phyloP scores from a whole-genome alignment of 2,797 vertebrate genomes.

The Lithobates sylvaticus region DNA sequence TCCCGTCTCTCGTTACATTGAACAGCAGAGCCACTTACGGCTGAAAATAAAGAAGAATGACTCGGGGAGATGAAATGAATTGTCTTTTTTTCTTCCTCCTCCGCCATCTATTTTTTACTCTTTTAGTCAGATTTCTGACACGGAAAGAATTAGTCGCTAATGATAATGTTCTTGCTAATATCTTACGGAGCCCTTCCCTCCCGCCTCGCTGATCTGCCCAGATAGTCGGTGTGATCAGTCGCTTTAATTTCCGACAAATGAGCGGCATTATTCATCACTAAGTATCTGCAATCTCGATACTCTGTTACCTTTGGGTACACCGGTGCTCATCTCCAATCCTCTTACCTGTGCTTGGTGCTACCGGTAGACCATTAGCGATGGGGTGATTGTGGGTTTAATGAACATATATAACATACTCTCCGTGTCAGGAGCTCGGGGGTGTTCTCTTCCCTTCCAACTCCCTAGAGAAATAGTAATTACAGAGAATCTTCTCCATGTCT shows the following conservation, averaged over 20 bases:
- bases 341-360: conserved; percentile 12
- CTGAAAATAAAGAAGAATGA: conserved; percentile 1
- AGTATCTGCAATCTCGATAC: conserved; percentile 49
- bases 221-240: conserved; percentile 66
- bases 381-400: background rate
- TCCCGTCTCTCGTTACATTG: background rate
- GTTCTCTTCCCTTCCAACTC: background rate
- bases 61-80: background rate
- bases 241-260: conserved; percentile 19
- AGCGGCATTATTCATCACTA: conserved; percentile 47
- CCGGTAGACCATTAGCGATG: conserved; percentile 26
- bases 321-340: background rate
- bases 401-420: conserved; percentile 30
- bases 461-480: too few relatives aligned
- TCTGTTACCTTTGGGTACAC: conserved; percentile 1
- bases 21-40: background rate
- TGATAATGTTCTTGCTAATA: conserved; percentile 67
- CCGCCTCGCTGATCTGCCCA: conserved; percentile 57
- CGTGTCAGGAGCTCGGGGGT: conserved; percentile 9
- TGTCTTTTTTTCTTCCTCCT: conserved; percentile 20
- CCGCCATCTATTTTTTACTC: conserved; percentile 16
- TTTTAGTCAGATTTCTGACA: conserved; percentile 68
- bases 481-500: too few relatives aligned
- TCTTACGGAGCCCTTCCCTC: conserved; percentile 55
- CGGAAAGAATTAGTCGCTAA: conserved; percentile 58